Evolutionary conservation across 2,113 vertebrate species (phyloP), one percentile per base, ranked within the genome.

Genomic region (Carettochelys insculpta): DNA sequence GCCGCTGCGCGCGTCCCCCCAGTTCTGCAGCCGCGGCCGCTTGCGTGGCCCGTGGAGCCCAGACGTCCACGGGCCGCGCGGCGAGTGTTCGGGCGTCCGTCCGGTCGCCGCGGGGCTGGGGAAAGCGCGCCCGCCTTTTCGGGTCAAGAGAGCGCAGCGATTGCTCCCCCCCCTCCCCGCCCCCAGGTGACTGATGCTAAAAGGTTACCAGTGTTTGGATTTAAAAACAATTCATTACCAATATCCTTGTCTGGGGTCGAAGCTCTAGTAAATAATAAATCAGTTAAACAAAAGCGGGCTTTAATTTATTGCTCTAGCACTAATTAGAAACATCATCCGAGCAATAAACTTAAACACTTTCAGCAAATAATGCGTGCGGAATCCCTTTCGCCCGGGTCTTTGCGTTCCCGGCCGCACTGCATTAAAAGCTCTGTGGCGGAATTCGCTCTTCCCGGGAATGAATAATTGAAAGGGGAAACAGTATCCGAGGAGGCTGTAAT

Each of bases 321-420:
- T 98, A 98, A 98, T 98, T 98, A 98, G 98, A 98, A 98, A 97
- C 98, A 98, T 98, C 97, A 97, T 98, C 97, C 90, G 87, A 97
- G 97, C 97, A 97, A 98, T 98, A 98, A 98, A 98, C 97, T 98
- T 98, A 98, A 98, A 98, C 98, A 98, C 98, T 98, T 98, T 92
- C 96, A 97, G 97, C 97, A 97, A 98, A 97, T 97, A 97, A 97
- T 80, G 96, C 95, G 92, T 61, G 90, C 83, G 91, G 38, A 94
- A 52, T 48, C 88, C 71, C 90, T 78, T 80, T 90, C 91, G 94
- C 83, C 82, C 4, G 85, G 19, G 87, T 48, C 87, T 65, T 78
- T 81, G 25, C 81, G 77, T 53, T 91, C 38, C 91, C n/a, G 92
- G 94, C 92, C 34, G 87, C 89, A 9, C 27, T 34, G 94, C 92